phyloP scores from a whole-genome alignment of 2,797 vertebrate genomes.

The Lacerta bilineata region DNA sequence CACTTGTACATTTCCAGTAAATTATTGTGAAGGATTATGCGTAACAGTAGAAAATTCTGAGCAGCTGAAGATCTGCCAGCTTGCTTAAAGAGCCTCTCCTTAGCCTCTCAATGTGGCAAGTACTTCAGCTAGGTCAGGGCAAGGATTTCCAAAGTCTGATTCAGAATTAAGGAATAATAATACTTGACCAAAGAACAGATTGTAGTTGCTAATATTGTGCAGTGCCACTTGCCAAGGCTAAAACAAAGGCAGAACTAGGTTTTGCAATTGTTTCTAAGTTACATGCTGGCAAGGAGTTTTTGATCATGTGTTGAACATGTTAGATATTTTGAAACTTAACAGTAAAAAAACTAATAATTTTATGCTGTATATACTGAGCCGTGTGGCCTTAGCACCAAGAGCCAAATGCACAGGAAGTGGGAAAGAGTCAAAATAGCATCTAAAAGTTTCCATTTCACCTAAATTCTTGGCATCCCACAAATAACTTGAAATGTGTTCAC shows the following conservation, averaged over 20 bases:
- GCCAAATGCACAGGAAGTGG: slow-evolving; percentile 8
- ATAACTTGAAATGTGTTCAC: background rate
- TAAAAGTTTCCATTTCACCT: background rate
- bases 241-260: slow-evolving; percentile 17
- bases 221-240: background rate
- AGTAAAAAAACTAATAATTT: background rate
- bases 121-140: slow-evolving; percentile 40
- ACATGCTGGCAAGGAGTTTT: background rate
- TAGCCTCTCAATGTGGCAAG: slow-evolving; percentile 13
- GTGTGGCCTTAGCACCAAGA: background rate
- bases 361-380: background rate
- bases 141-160: slow-evolving; percentile 26
- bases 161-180: slow-evolving; percentile 26
- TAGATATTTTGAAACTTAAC: slow-evolving; percentile 32
- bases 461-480: background rate
- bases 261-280: slow-evolving; percentile 2
- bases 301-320: background rate
- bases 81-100: background rate
- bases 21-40: slow-evolving; percentile 24
- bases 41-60: slow-evolving; percentile 52
- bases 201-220: slow-evolving; percentile 19
- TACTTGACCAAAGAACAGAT: background rate
- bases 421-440: background rate
- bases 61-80: background rate
- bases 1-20: background rate